Evolutionary conservation across 2,113 vertebrate species (phyloP), one percentile per base, ranked within the genome.

Genomic region (Prochilodus magdalenae): DNA sequence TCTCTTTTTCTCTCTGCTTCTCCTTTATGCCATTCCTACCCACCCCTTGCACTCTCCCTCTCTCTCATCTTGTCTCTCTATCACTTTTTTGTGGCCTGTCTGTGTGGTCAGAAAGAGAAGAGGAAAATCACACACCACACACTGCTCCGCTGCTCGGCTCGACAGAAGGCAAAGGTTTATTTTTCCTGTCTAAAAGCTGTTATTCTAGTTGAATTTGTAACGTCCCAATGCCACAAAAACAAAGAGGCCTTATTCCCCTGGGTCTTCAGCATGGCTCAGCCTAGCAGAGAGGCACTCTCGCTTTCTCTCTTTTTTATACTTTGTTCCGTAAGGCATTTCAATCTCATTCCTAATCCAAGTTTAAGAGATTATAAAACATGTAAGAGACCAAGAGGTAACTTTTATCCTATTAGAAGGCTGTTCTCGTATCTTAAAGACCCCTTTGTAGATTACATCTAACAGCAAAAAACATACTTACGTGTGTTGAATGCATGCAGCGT

Each of bases 391-490:
- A 33, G 24, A 73, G 36, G 60, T 53, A 30, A 13, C 75, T 47
- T 73, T 78, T 78, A 67, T 74, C 51, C 63, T 60, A 59, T 79
- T 75, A 49, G 63, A 47, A 55, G 59, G 77, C 75, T 40, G n/a
- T 36, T 27, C 36, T 59, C 29, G 26, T 57, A 53, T 69, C 62
- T 79, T 70, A 36, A 75, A 59, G 44, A 49, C n/a, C 3, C 22
- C 53, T 79, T 69, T 74, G 12, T 55, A 86, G 84, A 83, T 83
- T 75, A 65, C 80, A 79, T 82, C 75, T 36, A 53, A 30, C 63
- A 55, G 11, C 47, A 69, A 3, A n/a, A 78, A 77, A n/a, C 30
- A 29, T 72, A 49, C 16, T 70, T 24, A 8, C 53, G 47, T 36
- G 59, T 79, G 62, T 74, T 67, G 30, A 81, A 83, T 15, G 59